These are phyloP conservation scores for Pongo pygmaeus DNA, from an alignment of 2,113 vertebrate species.

Conservation along the genomic window DNA sequence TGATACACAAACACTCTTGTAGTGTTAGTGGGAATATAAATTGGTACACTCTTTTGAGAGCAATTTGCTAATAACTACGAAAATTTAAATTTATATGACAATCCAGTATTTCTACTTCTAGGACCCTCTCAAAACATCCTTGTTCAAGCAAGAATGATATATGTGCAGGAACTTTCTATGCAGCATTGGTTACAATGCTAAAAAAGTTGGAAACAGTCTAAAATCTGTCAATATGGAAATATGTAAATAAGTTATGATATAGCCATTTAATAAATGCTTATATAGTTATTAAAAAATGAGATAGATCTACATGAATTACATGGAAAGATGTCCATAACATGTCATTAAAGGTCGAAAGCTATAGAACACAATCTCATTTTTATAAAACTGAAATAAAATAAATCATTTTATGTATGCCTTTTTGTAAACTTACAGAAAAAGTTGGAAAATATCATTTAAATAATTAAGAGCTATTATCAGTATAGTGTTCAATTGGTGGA, in stretches of 20 bases:
- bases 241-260: background rate
- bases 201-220: background rate
- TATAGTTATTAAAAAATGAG: background rate
- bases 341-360: background rate
- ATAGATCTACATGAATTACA: background rate
- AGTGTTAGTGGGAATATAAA: background rate
- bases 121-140: background rate
- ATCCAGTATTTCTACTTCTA: background rate
- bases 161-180: background rate
- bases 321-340: background rate
- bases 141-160: background rate
- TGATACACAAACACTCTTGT: no score
- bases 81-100: background rate
- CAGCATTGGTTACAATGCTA: background rate
- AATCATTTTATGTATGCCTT: background rate
- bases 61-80: background rate
- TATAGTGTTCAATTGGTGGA: background rate
- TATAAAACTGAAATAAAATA: background rate
- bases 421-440: background rate
- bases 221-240: background rate
- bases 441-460: background rate
- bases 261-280: background rate
- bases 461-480: background rate
- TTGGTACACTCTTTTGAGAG: background rate
- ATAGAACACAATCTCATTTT: background rate